A percentile compares a stretch with the other conserved stretches of the same genome.
phyloP scores from a whole-genome alignment of 2,797 vertebrate species.

The Peromyscus nudipes region DNA sequence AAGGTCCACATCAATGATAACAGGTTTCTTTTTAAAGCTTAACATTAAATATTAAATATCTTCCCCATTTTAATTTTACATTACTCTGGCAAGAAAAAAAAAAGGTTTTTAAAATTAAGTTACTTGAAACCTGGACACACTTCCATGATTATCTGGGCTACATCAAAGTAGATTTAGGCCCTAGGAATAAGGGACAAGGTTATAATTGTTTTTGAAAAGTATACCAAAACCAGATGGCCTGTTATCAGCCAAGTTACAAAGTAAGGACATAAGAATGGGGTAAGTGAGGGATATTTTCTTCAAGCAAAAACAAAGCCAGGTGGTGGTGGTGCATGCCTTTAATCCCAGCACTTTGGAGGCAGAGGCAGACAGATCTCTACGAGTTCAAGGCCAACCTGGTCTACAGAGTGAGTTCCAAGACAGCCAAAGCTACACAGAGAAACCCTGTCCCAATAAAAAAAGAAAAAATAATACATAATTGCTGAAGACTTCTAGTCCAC shows the following conservation, averaged over 20 bases:
- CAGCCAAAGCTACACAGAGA: no score
- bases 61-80: slow-evolving; percentile 86
- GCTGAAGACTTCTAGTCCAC: background rate
- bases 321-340: no score
- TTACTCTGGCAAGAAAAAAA: slow-evolving; percentile 85
- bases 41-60: slow-evolving; percentile 92
- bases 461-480: background rate
- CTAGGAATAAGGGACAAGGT: slow-evolving; percentile 40
- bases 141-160: slow-evolving; percentile 64
- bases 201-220: background rate
- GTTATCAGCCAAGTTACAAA: background rate
- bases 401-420: no score
- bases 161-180: slow-evolving; percentile 51
- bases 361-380: no score
- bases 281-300: background rate
- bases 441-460: background rate
- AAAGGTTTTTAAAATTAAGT: slow-evolving; percentile 83
- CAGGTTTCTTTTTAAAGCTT: slow-evolving; percentile 87
- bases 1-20: slow-evolving; percentile 76
- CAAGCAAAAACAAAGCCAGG: background rate
- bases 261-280: background rate
- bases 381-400: no score
- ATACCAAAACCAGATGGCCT: background rate
- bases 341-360: no score
- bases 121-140: slow-evolving; percentile 74